Evolutionary conservation across 1,140 invertebrate species (phyloP).

Genomic region (Drosophila kohkoa): DNA sequence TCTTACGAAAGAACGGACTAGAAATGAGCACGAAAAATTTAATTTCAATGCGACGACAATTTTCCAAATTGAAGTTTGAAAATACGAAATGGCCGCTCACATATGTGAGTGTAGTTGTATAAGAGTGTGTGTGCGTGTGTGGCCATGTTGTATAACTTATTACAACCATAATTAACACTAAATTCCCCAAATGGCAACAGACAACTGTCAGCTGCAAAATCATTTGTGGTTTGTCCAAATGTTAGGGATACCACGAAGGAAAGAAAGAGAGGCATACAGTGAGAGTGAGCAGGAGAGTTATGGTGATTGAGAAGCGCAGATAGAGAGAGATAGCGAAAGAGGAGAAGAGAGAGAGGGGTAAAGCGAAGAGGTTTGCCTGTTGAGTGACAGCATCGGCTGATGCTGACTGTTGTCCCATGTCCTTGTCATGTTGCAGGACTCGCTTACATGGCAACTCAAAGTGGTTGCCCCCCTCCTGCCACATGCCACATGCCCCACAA

Average conservation of each 20-base stretch:
- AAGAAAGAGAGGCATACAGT: not conserved
- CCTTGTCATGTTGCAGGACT: constrained; percentile 62
- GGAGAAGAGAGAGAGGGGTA: not conserved
- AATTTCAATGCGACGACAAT: constrained; percentile 15
- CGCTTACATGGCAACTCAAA: constrained; percentile 51
- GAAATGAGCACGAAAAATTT: constrained; percentile 13
- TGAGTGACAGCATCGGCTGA: constrained; percentile 50
- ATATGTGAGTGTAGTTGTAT: not conserved
- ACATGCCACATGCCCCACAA: constrained; percentile 9
- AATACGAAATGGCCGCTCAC: not conserved
- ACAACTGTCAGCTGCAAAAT: constrained; percentile 78
- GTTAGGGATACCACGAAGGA: not conserved
- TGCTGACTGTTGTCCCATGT: constrained; percentile 41
- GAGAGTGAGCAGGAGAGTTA: constrained; percentile 4
- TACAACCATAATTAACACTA: constrained; percentile 78
- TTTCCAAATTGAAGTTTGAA: constrained; percentile 20
- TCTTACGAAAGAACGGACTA: not conserved
- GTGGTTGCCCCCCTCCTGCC: constrained; percentile 13
- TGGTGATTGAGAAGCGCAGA: not conserved
- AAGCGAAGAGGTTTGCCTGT: constrained; percentile 14
- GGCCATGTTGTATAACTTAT: constrained; percentile 70
- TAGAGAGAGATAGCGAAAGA: not conserved
- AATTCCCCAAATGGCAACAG: constrained; percentile 73
- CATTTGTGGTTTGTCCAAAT: constrained; percentile 61
- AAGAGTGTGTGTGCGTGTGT: constrained; percentile 16